Percentiles rank a stretch among this genome's conserved stretches.
These are phyloP conservation scores for Mellilla xanthometata DNA, from an alignment of 2,888 invertebrate genomes.

Conservation along the genomic window DNA sequence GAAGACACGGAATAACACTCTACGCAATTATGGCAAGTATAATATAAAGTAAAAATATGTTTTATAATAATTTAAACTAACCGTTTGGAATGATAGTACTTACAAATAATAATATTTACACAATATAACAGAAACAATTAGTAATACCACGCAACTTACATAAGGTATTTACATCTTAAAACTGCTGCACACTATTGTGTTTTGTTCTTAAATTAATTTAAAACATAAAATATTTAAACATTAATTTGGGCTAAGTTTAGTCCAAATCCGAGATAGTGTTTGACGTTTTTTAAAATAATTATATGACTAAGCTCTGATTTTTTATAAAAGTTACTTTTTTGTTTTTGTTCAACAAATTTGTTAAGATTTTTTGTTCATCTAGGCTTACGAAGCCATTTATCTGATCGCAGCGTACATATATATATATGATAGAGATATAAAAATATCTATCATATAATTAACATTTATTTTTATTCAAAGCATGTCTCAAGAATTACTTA, in stretches of 20 bases:
- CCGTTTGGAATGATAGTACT: constrained; percentile 74
- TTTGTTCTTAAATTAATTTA: constrained; percentile 6
- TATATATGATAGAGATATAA: too few relatives aligned
- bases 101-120: constrained; percentile 70
- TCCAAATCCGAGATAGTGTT: constrained; percentile 1
- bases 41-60: constrained; percentile 63
- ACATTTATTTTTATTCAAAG: too few relatives aligned
- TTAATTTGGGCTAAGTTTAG: not conserved
- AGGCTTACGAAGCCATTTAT: too few relatives aligned
- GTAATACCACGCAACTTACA: constrained; percentile 44
- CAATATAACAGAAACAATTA: constrained; percentile 70
- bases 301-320: too few relatives aligned
- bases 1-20: constrained; percentile 70
- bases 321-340: too few relatives aligned
- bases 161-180: constrained; percentile 47
- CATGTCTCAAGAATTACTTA: too few relatives aligned
- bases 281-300: constrained; percentile 5
- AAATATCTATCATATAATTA: too few relatives aligned
- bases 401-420: too few relatives aligned
- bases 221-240: not conserved
- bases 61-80: constrained; percentile 73
- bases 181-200: constrained; percentile 18
- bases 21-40: constrained; percentile 77
- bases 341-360: too few relatives aligned
- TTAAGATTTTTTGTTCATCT: too few relatives aligned